Base-by-base conservation (phyloP, 2,113 vertebrate genomes). In the Potamarius usumacintae region DNA sequence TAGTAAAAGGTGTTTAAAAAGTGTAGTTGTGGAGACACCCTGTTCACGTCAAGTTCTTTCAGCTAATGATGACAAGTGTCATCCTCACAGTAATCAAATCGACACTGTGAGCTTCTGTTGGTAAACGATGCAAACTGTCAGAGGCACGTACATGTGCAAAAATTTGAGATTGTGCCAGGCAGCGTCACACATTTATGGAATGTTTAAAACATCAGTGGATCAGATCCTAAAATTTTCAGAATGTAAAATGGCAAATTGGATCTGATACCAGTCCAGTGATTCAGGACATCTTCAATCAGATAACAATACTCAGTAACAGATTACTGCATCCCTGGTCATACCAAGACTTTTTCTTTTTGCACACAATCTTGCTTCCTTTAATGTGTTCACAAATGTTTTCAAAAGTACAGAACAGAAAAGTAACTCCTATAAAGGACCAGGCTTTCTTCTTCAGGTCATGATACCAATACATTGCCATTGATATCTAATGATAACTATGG, bases 371-470 rank as follows among this genome's bases (percentile, higher is more conserved):
- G 25, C 55, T 79, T 55, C 5, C 30, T 14, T 10, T 81, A 34
- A 81, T 48, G 57, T 60, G 1, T 42, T 81, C 9, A 22, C 27
- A 58, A 57, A 20, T 80, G 62, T 25, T 12, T 81, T 82, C 52
- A 62, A 82, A 82, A 48, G 79, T 82, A 42, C 79, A 82, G 79
- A 82, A 30, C 10, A 82, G 79, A 62, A 82, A 82, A 82, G 58
- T 62, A 62, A 82, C 57, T 62, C 12, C 11, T 22, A 42, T 42
- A 12, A 81, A 60, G 5, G 3, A 1, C 10, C 17, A 14, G 79
- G 30, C 7, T 15, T 57, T 30, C 5, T 18, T 55, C 7, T 18
- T 48, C 8, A 74, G 7, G 48, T 9, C 22, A n/a, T 34, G 15
- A 74, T 34, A 42, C 42, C 42, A 42, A 42, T 42, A 42, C 42